phyloP scores from a whole-genome alignment of 2,797 vertebrate species.

The Oreochromis mossambicus region DNA sequence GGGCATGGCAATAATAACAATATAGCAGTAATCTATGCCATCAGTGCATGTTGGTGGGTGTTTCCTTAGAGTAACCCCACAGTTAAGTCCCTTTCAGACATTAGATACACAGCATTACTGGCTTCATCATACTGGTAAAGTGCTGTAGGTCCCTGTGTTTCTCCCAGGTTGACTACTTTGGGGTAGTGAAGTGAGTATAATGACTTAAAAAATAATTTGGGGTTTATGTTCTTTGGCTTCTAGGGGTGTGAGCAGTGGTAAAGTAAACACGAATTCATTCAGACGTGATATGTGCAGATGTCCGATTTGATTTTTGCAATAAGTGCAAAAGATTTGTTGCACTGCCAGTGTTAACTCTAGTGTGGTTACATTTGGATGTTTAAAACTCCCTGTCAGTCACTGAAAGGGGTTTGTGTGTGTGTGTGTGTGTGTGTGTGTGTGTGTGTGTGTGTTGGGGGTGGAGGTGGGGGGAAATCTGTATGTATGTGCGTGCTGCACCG shows the following conservation, averaged over 20 bases:
- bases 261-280: not conserved
- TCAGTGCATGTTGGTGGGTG: not conserved
- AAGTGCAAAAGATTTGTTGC: not conserved
- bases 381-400: not conserved
- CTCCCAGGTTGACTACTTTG: not conserved
- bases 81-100: not conserved
- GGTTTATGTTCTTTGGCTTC: not conserved
- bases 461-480: not conserved
- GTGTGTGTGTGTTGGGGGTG: not conserved
- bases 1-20: not conserved
- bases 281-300: not conserved
- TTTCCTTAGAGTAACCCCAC: not conserved
- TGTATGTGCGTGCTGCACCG: not conserved
- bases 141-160: not conserved
- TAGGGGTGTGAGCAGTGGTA: not conserved
- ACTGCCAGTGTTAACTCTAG: not conserved
- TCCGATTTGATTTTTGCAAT: not conserved
- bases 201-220: not conserved
- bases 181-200: not conserved
- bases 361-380: not conserved
- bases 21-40: not conserved
- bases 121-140: not conserved
- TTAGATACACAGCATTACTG: not conserved
- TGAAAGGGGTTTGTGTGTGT: not conserved
- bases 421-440: rapidly evolving